These are phyloP conservation scores for Ciconia boyciana DNA, from an alignment of 2,113 vertebrate genomes.

Conservation along the genomic window DNA sequence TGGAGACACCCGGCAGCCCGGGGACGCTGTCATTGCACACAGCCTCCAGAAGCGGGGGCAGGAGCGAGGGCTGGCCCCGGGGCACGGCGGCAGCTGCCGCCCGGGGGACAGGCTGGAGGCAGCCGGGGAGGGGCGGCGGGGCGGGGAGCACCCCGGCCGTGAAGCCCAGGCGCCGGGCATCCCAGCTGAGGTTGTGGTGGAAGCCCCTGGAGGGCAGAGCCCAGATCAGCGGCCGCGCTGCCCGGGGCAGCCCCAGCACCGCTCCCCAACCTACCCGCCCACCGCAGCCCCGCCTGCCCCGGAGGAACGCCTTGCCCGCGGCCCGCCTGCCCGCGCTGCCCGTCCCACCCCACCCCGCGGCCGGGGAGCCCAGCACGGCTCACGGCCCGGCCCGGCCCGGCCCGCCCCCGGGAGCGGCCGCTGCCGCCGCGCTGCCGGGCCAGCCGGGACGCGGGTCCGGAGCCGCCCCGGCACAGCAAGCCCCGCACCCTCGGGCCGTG, in stretches of 20 bases:
- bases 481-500: too few species aligned
- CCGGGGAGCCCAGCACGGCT: not conserved
- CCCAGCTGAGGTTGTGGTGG: constrained; percentile 86
- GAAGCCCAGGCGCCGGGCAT: constrained; percentile 79
- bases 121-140: constrained; percentile 68
- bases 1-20: constrained; percentile 79
- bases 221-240: not conserved
- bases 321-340: not conserved
- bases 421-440: too few species aligned
- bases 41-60: constrained; percentile 78
- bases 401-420: not conserved
- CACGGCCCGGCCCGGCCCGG: not conserved
- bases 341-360: not conserved
- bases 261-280: not conserved
- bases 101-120: not conserved
- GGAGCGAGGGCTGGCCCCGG: constrained; percentile 7
- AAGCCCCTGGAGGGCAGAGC: constrained; percentile 77
- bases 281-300: not conserved
- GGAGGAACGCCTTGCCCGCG: not conserved
- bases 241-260: not conserved
- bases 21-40: constrained; percentile 80
- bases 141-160: constrained; percentile 72
- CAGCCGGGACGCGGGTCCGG: too few species aligned
- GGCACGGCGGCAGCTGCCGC: not conserved
- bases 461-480: too few species aligned